Percentiles rank a stretch among this genome's conserved stretches.
Evolutionary conservation across 1,140 invertebrate genomes (phyloP).

Genomic region (Spodoptera litura): DNA sequence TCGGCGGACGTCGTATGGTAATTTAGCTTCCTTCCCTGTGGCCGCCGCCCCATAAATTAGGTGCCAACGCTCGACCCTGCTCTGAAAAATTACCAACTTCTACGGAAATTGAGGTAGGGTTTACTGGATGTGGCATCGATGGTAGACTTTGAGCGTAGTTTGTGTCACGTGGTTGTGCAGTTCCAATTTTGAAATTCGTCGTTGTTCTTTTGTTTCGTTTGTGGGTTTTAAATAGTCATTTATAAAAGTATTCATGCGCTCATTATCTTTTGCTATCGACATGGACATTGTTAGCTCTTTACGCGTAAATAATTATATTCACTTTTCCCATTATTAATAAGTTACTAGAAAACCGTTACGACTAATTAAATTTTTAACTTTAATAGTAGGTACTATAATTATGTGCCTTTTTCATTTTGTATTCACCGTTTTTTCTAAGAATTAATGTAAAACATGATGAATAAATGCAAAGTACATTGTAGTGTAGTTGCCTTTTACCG

Average conservation of each 20-base stretch:
- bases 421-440: background rate
- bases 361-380: conserved; percentile 10
- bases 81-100: conserved; percentile 76
- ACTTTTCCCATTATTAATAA: background rate
- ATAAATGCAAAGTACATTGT: conserved; percentile 39
- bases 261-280: background rate
- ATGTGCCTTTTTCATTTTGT: background rate
- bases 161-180: background rate
- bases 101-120: conserved; percentile 57
- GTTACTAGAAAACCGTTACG: conserved; percentile 1
- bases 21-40: conserved; percentile 74
- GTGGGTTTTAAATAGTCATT: background rate
- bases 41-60: conserved; percentile 71
- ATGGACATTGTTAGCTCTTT: background rate
- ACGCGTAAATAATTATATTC: background rate
- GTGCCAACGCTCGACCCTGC: conserved; percentile 61
- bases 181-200: background rate
- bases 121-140: conserved; percentile 46
- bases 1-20: conserved; percentile 77
- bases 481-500: conserved; percentile 41
- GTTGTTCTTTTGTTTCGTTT: background rate
- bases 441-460: conserved; percentile 42
- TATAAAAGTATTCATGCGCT: background rate
- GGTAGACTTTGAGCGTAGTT: background rate
- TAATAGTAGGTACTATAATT: conserved; percentile 16